phyloP scores from a whole-genome alignment of 2,888 invertebrate genomes.

The Cylindroiulus punctatus region DNA sequence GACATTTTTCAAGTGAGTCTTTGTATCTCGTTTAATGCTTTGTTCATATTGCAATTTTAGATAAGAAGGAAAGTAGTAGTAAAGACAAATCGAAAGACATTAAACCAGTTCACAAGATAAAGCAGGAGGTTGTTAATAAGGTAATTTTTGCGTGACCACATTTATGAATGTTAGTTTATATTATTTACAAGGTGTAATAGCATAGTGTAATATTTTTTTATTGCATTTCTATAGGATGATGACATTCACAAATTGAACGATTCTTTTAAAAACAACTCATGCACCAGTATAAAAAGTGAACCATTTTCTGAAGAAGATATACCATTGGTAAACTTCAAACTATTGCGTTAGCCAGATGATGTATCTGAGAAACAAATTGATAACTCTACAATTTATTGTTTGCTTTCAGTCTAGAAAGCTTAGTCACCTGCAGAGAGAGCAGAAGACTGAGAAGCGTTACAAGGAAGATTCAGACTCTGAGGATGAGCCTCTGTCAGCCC shows the following conservation, averaged over 20 bases:
- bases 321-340: constrained; percentile 71
- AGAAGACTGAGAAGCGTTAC: constrained; percentile 45
- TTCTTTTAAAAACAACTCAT: background rate
- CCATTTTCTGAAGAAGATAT: constrained; percentile 75
- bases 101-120: constrained; percentile 60
- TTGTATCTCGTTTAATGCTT: background rate
- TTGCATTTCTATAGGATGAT: background rate
- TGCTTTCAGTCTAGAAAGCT: background rate
- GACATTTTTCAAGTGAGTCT: background rate
- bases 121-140: constrained; percentile 58
- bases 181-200: too few relatives aligned
- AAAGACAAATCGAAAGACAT: constrained; percentile 64
- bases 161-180: too few relatives aligned
- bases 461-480: constrained; percentile 65
- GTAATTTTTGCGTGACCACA: background rate
- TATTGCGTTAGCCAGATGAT: background rate
- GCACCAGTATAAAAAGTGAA: constrained; percentile 53
- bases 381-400: background rate
- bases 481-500: constrained; percentile 74
- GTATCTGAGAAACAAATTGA: background rate
- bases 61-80: constrained; percentile 60
- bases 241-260: background rate
- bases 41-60: constrained; percentile 58
- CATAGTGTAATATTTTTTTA: too few relatives aligned
- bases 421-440: background rate